Percentiles rank a stretch among this genome's conserved stretches.
phyloP scores from a whole-genome alignment of 2,888 invertebrate species.

The Strigamia transsilvanica region DNA sequence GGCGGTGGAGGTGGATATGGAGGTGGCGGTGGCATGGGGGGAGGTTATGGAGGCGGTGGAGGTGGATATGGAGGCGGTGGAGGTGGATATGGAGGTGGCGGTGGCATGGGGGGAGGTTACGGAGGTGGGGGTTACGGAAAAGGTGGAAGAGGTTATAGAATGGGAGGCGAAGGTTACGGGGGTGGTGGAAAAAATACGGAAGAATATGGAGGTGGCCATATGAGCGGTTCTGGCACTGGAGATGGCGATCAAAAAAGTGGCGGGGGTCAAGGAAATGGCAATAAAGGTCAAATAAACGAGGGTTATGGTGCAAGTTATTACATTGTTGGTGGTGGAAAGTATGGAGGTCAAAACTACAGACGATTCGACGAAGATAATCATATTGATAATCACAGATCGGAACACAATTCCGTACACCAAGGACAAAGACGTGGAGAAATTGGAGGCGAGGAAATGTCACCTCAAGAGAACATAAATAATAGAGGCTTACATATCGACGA shows the following conservation, averaged over 20 bases:
- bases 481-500: not conserved
- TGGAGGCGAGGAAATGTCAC: not conserved
- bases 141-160: not conserved
- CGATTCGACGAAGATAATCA: not conserved
- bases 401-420: not conserved
- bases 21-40: not conserved
- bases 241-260: not conserved
- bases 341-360: not conserved
- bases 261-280: not conserved
- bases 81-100: not conserved
- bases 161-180: not conserved
- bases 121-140: not conserved
- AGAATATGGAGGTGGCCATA: not conserved
- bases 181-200: not conserved
- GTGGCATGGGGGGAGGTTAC: not conserved
- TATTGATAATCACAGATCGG: not conserved
- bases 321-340: not conserved
- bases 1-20: not conserved
- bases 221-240: not conserved
- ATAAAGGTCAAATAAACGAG: not conserved
- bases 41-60: not conserved
- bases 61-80: no score
- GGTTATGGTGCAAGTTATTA: slow-evolving; percentile 15
- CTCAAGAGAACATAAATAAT: not conserved
- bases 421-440: not conserved